A percentile compares a stretch with the other conserved stretches of the same genome.
Evolutionary conservation across 1,140 invertebrate species (phyloP).

Genomic region (Ladona fulva): DNA sequence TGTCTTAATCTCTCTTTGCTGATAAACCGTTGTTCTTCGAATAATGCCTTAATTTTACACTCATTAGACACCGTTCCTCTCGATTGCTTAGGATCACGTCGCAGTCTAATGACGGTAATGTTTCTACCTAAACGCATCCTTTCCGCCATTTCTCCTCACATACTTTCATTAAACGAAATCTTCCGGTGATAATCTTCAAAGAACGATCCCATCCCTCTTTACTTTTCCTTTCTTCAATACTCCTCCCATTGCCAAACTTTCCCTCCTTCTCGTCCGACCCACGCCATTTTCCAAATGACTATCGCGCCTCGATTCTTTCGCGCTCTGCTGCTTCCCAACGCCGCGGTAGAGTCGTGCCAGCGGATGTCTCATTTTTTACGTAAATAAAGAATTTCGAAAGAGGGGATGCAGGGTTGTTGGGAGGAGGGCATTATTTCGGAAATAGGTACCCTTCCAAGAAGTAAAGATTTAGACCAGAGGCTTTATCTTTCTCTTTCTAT

Average conservation of each 20-base stretch:
- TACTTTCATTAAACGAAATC: too few relatives aligned
- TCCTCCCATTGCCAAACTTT: background rate
- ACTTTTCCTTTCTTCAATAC: background rate
- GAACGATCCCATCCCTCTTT: too few relatives aligned
- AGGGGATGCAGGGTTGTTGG: background rate
- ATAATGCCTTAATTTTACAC: too few relatives aligned
- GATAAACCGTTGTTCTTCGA: too few relatives aligned
- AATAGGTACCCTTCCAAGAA: background rate
- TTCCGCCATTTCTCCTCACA: too few relatives aligned
- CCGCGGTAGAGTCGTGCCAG: background rate
- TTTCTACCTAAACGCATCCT: too few relatives aligned
- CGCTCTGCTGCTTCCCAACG: background rate
- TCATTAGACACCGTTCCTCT: too few relatives aligned
- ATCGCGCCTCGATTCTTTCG: background rate
- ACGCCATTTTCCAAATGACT: slow-evolving; percentile 1
- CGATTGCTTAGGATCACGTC: too few relatives aligned
- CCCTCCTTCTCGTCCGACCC: background rate
- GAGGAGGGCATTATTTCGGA: background rate
- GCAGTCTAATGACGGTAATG: too few relatives aligned
- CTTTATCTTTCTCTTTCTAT: background rate
- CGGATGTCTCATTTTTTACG: background rate
- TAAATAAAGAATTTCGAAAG: background rate
- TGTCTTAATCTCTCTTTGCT: too few relatives aligned
- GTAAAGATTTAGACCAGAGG: background rate
- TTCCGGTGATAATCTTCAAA: too few relatives aligned